Evolutionary conservation across 2,888 invertebrate species (phyloP).

Genomic region (Griposia aprilina): DNA sequence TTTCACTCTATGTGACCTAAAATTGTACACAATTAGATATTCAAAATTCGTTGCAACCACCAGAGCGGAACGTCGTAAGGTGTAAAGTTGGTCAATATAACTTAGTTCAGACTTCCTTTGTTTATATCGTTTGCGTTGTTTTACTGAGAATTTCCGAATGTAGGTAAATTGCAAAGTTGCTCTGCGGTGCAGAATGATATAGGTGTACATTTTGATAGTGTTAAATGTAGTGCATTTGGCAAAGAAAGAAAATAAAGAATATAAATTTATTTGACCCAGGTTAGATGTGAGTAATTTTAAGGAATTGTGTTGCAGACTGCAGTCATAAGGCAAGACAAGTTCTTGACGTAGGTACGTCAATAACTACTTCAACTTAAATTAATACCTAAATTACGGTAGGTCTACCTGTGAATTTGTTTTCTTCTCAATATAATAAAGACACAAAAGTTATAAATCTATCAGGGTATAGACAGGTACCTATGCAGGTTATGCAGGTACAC

Average conservation of each 20-base stretch:
- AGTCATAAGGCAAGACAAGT: background rate
- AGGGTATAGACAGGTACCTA: background rate
- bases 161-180: constrained; percentile 71
- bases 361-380: background rate
- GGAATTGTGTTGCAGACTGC: background rate
- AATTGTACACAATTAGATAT: constrained; percentile 66
- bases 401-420: background rate
- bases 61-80: constrained; percentile 65
- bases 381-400: background rate
- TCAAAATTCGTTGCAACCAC: constrained; percentile 69
- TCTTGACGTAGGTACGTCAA: background rate
- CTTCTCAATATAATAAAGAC: background rate
- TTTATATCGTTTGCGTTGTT: constrained; percentile 75
- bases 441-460: background rate
- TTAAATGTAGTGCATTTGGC: constrained; percentile 48
- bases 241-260: background rate
- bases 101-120: constrained; percentile 75
- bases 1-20: constrained; percentile 60
- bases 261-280: too few species aligned
- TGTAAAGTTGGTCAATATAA: constrained; percentile 78
- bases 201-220: constrained; percentile 55
- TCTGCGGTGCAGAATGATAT: constrained; percentile 58
- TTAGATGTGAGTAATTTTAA: background rate
- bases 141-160: constrained; percentile 72
- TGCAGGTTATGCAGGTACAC: background rate